Conservation (phyloP, 2,888 invertebrate genomes). For the Lypha dubia region DNA sequence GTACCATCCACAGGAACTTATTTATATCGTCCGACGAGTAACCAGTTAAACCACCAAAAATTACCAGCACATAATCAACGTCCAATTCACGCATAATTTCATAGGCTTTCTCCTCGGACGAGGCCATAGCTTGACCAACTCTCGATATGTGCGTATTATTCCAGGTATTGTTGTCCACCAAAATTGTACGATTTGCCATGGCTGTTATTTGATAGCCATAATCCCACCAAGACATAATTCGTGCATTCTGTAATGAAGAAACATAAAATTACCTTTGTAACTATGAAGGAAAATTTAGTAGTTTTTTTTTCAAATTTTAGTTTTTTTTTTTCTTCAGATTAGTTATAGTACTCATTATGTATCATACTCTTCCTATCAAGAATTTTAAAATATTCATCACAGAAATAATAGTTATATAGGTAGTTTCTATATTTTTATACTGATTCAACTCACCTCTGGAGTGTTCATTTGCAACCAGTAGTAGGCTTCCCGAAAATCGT, state of each 20-base stretch:
- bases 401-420: slow-evolving; percentile 9
- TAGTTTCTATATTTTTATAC: neutral
- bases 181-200: slow-evolving; percentile 98
- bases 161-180: slow-evolving; percentile 99
- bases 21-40: slow-evolving; percentile 99
- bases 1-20: slow-evolving; percentile 99
- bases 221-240: slow-evolving; percentile 99
- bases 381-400: slow-evolving; percentile 80
- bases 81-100: slow-evolving; percentile 99
- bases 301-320: neutral
- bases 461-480: slow-evolving; percentile 99
- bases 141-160: slow-evolving; percentile 99
- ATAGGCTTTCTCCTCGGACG: slow-evolving; percentile 97
- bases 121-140: slow-evolving; percentile 99
- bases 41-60: slow-evolving; percentile 99
- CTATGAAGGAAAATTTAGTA: neutral
- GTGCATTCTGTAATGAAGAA: slow-evolving; percentile 88
- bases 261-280: neutral
- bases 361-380: slow-evolving; percentile 84
- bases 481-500: slow-evolving; percentile 99
- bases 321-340: slow-evolving; percentile 74
- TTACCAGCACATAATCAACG: slow-evolving; percentile 98
- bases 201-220: slow-evolving; percentile 99
- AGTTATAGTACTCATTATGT: slow-evolving; percentile 80
- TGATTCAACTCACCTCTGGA: slow-evolving; percentile 87